Evolutionary conservation across 1,140 invertebrate genomes (phyloP).

Genomic region (Chlorops oryzae): DNA sequence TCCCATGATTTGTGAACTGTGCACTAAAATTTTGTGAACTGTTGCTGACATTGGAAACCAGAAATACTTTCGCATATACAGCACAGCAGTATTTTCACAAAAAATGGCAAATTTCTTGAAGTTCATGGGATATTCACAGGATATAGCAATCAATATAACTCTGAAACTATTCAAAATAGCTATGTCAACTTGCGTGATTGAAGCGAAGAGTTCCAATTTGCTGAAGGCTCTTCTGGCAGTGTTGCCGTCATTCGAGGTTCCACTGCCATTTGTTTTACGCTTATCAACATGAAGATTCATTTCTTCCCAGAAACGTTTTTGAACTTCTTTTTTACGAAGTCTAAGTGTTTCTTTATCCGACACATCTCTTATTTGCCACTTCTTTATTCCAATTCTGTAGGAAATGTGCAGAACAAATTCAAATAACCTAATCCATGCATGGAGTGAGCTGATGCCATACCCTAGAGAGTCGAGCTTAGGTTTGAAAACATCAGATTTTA

Average conservation of each 20-base stretch:
- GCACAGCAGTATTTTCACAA: too few relatives aligned
- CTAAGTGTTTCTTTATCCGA: conserved; percentile 10
- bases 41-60: conserved; percentile 1
- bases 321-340: conserved; percentile 13
- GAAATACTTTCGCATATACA: too few relatives aligned
- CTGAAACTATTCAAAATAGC: background rate
- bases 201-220: conserved; percentile 2
- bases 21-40: background rate
- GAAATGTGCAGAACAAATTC: conserved; percentile 18
- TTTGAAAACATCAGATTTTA: background rate
- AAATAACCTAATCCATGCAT: conserved; percentile 18
- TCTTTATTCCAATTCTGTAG: conserved; percentile 14
- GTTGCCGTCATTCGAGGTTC: conserved; percentile 9
- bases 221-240: conserved; percentile 3
- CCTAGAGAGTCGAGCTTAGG: conserved; percentile 6
- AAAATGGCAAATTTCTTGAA: conserved; percentile 7
- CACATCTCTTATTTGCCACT: conserved; percentile 12
- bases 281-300: conserved; percentile 15
- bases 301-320: conserved; percentile 12
- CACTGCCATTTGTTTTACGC: conserved; percentile 17
- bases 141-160: background rate
- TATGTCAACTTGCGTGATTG: conserved; percentile 5
- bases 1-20: background rate
- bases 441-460: conserved; percentile 12
- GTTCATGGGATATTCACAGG: conserved; percentile 6